Evolutionary conservation across 1,140 invertebrate species (phyloP).

Genomic region (Trichoplusia ni): DNA sequence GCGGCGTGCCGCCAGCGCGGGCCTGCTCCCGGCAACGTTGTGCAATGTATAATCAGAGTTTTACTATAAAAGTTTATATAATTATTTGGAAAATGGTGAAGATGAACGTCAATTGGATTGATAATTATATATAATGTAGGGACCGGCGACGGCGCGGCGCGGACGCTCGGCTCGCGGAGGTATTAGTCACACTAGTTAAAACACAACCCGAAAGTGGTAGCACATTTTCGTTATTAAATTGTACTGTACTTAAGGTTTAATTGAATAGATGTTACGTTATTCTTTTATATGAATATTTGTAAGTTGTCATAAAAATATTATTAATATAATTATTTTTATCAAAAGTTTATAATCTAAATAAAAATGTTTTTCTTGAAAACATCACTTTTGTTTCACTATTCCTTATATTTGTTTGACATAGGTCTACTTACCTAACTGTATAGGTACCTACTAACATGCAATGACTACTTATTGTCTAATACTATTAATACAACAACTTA

Average conservation of each 20-base stretch:
- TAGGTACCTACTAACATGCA: no score
- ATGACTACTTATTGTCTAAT: no score
- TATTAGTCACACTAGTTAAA: constrained; percentile 78
- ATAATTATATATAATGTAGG: constrained; percentile 11
- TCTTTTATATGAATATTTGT: constrained; percentile 81
- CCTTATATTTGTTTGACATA: constrained; percentile 2
- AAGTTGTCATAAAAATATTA: constrained; percentile 81
- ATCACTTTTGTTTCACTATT: constrained; percentile 53
- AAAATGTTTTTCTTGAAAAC: constrained; percentile 81
- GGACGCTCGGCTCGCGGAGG: constrained; percentile 37
- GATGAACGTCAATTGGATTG: constrained; percentile 20
- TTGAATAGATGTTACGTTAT: constrained; percentile 81
- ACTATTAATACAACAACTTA: no score
- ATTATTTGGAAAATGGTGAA: constrained; percentile 33
- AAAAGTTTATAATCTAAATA: constrained; percentile 82
- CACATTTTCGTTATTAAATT: constrained; percentile 77
- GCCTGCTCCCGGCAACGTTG: constrained; percentile 41
- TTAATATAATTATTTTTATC: constrained; percentile 82
- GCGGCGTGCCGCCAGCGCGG: constrained; percentile 49
- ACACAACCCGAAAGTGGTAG: constrained; percentile 74
- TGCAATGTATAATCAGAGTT: constrained; percentile 67
- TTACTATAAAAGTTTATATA: constrained; percentile 41
- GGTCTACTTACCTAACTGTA: no score
- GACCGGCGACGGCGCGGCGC: constrained; percentile 35
- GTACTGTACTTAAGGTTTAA: constrained; percentile 74